Evolutionary conservation across 2,113 vertebrate species (phyloP), one percentile per base, ranked within the genome.

Genomic region (Lamprologus callipterus): DNA sequence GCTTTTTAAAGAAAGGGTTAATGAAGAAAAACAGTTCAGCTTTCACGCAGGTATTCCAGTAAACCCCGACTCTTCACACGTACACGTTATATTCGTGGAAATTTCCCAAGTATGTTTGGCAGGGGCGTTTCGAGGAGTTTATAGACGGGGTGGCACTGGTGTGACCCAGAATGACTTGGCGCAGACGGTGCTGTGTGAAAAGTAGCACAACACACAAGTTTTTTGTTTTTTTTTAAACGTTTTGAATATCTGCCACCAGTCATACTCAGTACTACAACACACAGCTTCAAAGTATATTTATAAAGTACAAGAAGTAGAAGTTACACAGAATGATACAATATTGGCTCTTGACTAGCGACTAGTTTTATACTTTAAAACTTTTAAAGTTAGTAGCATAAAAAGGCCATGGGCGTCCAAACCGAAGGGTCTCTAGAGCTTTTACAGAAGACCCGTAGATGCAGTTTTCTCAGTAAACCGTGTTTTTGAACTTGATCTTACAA

Each of bases 1-100:
- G 65, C 40, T 75, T 75, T 75, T 47, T 75, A 47, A 19, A 75
- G 35, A 45, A 26, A 45, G 40, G 21, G 40, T 47, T 75, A 75
- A 75, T 28, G 23, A 45, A 68, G 14, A 26, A 80, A 80, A 82
- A 80, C 6, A 51, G 9, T 81, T 10, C 0, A 11, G 6, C 3
- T 51, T 79, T 68, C 35, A 21, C 16, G 9, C 37, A 47, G 5
- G 47, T 37, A 26, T 85, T 28, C 45, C 17, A 19, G 4, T 10
- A 35, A 55, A 60, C 5, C 54, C 4, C 4, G 70, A 31, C 40
- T 75, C 42, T 47, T 28, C 70, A 11, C 40, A 65, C 4, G 40
- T 17, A 47, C 23, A 28, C 9, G 42, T 47, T 75, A 8, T 47
- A 28, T 75, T 75, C 26, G 42, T 75, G 70, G 42, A 75, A 75